These are phyloP conservation scores for Lampris megalopsis DNA, from an alignment of 2,113 vertebrate species.

Conservation along the genomic window DNA sequence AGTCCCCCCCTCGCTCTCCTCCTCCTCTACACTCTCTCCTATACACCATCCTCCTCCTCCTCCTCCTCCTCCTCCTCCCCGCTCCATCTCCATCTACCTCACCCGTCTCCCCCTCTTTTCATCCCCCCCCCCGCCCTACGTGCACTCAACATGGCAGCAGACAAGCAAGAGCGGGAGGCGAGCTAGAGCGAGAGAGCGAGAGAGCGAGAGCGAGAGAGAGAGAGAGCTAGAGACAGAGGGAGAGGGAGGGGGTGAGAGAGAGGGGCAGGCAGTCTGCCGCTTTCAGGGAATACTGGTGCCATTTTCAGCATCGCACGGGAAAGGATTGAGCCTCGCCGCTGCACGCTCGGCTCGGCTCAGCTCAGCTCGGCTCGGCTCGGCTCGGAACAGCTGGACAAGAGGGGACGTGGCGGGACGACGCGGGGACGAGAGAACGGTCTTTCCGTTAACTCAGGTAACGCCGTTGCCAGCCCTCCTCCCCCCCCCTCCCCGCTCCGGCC, in stretches of 20 bases:
- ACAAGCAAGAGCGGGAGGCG: slow-evolving; percentile 77
- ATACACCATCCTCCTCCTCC: background rate
- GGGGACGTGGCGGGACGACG: slow-evolving; percentile 58
- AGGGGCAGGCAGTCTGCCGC: slow-evolving; percentile 67
- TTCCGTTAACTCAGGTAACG: slow-evolving; percentile 71
- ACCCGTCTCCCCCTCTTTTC: slow-evolving; percentile 31
- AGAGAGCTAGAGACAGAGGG: slow-evolving; percentile 44
- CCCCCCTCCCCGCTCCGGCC: background rate
- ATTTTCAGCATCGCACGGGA: slow-evolving; percentile 80
- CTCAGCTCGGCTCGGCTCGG: slow-evolving; percentile 69
- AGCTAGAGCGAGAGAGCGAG: slow-evolving; percentile 74
- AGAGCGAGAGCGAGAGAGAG: slow-evolving; percentile 53
- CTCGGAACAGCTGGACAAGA: slow-evolving; percentile 62
- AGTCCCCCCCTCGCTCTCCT: slow-evolving; percentile 63
- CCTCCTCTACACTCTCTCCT: slow-evolving; percentile 14
- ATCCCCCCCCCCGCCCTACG: slow-evolving; percentile 71
- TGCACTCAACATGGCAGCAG: slow-evolving; percentile 82
- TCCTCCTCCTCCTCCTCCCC: background rate
- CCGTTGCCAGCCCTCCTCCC: slow-evolving; percentile 18
- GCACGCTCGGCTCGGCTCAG: slow-evolving; percentile 63
- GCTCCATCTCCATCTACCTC: slow-evolving; percentile 28
- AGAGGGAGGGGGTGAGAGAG: slow-evolving; percentile 53
- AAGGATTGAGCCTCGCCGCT: slow-evolving; percentile 76
- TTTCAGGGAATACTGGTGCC: slow-evolving; percentile 83
- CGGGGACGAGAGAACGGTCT: slow-evolving; percentile 69